Base-by-base conservation (phyloP, 1,140 invertebrate genomes). In the Wasmannia auropunctata region DNA sequence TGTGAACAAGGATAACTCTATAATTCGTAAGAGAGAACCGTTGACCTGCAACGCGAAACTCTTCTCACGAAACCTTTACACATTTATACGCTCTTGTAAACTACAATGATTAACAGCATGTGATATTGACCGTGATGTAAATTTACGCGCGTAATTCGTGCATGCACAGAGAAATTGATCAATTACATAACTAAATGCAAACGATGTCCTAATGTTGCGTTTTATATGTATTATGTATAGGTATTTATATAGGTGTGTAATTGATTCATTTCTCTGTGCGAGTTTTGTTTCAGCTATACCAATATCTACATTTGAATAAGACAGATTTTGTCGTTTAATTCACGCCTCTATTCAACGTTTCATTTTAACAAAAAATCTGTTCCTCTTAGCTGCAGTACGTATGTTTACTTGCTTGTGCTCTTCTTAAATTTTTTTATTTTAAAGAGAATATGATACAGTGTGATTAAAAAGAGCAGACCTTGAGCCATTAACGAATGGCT, bases 11-110 rank as follows among this genome's bases (percentile, higher is more conserved):
- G 3, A 43, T 54, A 51, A 46, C 51, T 65, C n/a, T n/a, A n/a
- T n/a, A 34, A 40, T 58, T 67, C 34, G 72, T 70, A 40, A 87
- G 46, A 86, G 72, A 60, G 54, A 28, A 37, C 65, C 65, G 88
- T 91, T 90, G 89, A 86, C 89, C 89, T 37, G 89, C 89, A 91
- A 91, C 88, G n/a, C n/a, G 22, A 67, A 86, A 67, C 84, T 43
- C 76, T 76, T 54, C 51, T 75, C 40, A 60, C 14, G 43, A 87
- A 79, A 79, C 19, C 3, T 40, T 65, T 65, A 63, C 8, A 76
- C 7, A 19, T 25, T 19, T 75, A 40, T 19, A 75, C 51, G 34
- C 62, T 80, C 37, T 40, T 56, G 49, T 69, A 86, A 80, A 89
- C 62, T n/a, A 75, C 22, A 79, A 60, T 60, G 25, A 11, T 25